A percentile compares a stretch with the other conserved stretches of the same genome.
Evolutionary conservation across 2,888 invertebrate species (phyloP).

Genomic region (Pogonocherus hispidulus): DNA sequence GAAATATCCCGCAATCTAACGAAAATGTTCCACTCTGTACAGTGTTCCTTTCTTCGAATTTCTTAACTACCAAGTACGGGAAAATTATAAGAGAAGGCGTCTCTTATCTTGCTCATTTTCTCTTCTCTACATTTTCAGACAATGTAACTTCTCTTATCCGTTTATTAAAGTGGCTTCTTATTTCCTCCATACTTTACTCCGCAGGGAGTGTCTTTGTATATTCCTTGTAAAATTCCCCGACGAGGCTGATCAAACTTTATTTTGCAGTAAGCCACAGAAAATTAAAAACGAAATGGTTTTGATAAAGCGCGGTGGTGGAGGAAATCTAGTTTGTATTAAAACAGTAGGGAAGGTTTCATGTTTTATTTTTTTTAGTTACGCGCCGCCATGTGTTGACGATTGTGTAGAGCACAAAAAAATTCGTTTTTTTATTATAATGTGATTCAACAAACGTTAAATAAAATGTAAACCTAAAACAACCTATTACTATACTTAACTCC

Average conservation of each 20-base stretch:
- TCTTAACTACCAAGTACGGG: neutral
- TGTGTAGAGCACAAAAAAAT: no score
- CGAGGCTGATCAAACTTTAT: neutral
- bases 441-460: no score
- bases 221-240: neutral
- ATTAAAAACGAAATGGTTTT: constrained; percentile 1
- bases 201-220: neutral
- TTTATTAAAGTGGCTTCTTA: neutral
- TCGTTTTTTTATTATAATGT: no score
- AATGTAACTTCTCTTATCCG: neutral
- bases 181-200: neutral
- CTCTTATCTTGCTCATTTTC: neutral
- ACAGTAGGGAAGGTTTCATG: no score
- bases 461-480: no score
- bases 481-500: no score
- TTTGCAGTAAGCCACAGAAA: neutral
- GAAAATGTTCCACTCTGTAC: no score
- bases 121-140: neutral
- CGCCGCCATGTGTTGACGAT: no score
- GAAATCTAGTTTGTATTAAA: neutral
- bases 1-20: no score
- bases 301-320: neutral
- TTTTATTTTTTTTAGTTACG: no score
- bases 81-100: neutral
- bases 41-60: neutral